These are phyloP conservation scores for Sylvilagus bachmani DNA, from an alignment of 2,113 vertebrate species.

Conservation along the genomic window DNA sequence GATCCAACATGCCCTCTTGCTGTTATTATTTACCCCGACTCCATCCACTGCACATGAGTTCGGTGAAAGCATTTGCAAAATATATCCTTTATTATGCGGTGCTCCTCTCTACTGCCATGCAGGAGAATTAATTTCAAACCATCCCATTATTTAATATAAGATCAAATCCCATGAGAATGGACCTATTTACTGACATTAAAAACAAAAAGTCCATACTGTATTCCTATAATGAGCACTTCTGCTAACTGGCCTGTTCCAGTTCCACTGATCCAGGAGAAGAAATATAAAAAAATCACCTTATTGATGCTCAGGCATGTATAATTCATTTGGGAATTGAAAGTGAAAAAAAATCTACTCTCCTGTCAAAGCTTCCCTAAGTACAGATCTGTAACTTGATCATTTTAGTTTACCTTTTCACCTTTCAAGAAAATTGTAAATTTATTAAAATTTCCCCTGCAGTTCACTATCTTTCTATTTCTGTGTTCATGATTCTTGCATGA, in stretches of 20 bases:
- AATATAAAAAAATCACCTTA: not conserved
- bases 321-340: not conserved
- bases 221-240: not conserved
- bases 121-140: conserved; percentile 52
- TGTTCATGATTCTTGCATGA: not conserved
- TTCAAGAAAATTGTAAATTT: conserved; percentile 44
- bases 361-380: not conserved
- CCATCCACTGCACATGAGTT: not conserved
- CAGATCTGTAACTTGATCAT: not conserved
- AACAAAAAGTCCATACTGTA: not conserved
- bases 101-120: not conserved
- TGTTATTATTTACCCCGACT: not conserved
- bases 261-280: not conserved
- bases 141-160: not conserved
- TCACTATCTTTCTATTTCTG: not conserved
- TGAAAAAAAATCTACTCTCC: not conserved
- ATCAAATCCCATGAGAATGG: conserved; percentile 24
- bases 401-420: conserved; percentile 38
- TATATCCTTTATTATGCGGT: not conserved
- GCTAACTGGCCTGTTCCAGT: not conserved
- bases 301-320: not conserved
- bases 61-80: conserved; percentile 61
- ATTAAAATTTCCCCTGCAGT: not conserved
- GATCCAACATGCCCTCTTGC: conserved; percentile 68
- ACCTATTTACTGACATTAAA: not conserved